Conservation (phyloP, 2,888 invertebrate genomes). For the Antitype chi region DNA sequence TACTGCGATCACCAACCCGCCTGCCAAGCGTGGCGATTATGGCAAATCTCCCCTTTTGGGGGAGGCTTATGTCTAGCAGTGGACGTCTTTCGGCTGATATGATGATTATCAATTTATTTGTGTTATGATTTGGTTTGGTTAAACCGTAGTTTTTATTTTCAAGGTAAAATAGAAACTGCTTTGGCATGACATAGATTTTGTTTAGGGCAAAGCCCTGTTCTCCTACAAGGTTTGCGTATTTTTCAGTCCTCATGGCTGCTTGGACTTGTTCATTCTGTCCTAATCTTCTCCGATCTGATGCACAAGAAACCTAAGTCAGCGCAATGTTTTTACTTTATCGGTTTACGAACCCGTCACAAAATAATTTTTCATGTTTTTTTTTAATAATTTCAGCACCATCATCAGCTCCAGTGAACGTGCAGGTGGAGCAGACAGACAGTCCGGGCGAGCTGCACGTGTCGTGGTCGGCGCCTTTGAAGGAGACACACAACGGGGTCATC, state of each 20-base stretch:
- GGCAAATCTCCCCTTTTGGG: too few species aligned
- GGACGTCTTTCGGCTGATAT: too few species aligned
- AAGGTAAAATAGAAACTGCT: background rate
- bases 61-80: too few species aligned
- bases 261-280: background rate
- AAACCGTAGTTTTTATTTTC: background rate
- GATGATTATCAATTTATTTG: too few species aligned
- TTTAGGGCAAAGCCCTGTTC: too few species aligned
- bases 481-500: slow-evolving; percentile 83
- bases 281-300: background rate
- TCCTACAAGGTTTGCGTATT: background rate
- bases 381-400: slow-evolving; percentile 79
- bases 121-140: too few species aligned
- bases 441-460: slow-evolving; percentile 85
- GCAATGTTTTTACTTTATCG: background rate
- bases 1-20: too few species aligned
- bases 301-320: background rate
- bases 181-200: background rate
- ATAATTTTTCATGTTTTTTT: too few species aligned
- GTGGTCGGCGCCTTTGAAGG: slow-evolving; percentile 85
- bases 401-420: slow-evolving; percentile 82
- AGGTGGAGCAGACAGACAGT: slow-evolving; percentile 83
- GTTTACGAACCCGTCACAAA: too few species aligned
- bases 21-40: too few species aligned
- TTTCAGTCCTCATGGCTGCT: background rate